Base-by-base conservation (phyloP, 1,140 invertebrate species). In the Sinella curviseta region DNA sequence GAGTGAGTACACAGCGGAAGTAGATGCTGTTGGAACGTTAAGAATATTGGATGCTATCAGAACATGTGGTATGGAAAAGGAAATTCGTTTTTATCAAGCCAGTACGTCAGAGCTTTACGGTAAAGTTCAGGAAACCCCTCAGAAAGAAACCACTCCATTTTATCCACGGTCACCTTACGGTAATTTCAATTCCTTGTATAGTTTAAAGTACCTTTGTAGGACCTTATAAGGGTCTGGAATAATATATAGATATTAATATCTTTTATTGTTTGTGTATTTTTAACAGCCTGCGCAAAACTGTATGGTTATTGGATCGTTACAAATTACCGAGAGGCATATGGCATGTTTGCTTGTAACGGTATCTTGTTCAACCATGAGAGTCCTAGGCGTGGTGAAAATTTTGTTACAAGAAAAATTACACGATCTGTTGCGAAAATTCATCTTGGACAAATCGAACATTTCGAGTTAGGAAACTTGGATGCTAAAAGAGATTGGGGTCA, bases 351-450 rank as follows among this genome's bases (percentile, higher is more conserved):
- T 0, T 98, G 96, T 84, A 99, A 99, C 89, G 98, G 98, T 0
- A 97, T 99, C 82, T 89, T 99, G 1, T 99, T 99, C 86, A 99
- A 99, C 89, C 98, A 99, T 86, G 98, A 99, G 89, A 98, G 96
- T 87, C 98, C 98, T 1, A 88, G 98, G 80, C 89, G 98, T 86
- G 98, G 97, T 82, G 97, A 99, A 89, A 99, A 95, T 85, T 99
- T 99, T 90, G 98, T 99, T 0, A 99, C 98, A 0, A 90, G 98
- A 81, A 99, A 99, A 89, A 98, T 99, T 79, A 99, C 98, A 0
- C 90, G 98, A 57, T 95, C 94, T 36, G 97, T 99, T 26, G 97
- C 98, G 8, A 99, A 99, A 89, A 99, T 99, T 83, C 89, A 91
- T 76, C 88, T 98, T 1, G 95, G 96, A 8, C 91, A 96, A 79